Base-by-base conservation (phyloP, 1,140 invertebrate genomes). In the Drosophila tsacasi region DNA sequence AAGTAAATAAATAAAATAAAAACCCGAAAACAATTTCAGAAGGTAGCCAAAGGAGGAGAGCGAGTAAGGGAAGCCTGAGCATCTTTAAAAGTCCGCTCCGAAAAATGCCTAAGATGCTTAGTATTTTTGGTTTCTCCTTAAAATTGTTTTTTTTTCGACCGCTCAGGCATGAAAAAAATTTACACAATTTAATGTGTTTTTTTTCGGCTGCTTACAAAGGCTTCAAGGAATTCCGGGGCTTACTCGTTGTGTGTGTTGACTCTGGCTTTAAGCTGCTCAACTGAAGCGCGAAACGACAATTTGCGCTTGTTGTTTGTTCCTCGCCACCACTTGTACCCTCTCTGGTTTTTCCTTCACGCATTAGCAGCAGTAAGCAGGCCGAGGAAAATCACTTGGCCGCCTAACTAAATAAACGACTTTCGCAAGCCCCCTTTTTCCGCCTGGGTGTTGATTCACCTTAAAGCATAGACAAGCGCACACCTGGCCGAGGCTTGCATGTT, bases 1-100 rank as follows among this genome's bases (percentile, higher is more conserved):
- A 81, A 90, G 78, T 90, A 89, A 83, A 89, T 89, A 84, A 89
- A 90, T 87, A 89, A 87, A 89, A 83, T 81, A 89, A 81, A 81
- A 89, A 67, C 74, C 83, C 50, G 68, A 87, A 89, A 86, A 81
- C 79, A 87, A 77, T 86, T 87, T 84, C 55, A 50, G 64, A 67
- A 84, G 80, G 80, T 66, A 46, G 40, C 60, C 54, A 32, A 44
- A 67, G 54, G 7, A 42, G 54, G 3, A 35, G 27, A n/a, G 19
- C 21, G 21, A 40, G 66, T 27, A 15, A 35, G 44, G 35, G 23
- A 73, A 62, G 47, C 58, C 49, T n/a, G 46, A 68, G 58, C 77
- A 69, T 72, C 76, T 89, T 87, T 84, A 87, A 87, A 76, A 77
- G 62, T 61, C 83, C 58, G 68, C 46, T 46, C 42, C 27, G 62